Evolutionary conservation across 2,113 vertebrate genomes (phyloP).

Genomic region (Tetraodon nigroviridis): DNA sequence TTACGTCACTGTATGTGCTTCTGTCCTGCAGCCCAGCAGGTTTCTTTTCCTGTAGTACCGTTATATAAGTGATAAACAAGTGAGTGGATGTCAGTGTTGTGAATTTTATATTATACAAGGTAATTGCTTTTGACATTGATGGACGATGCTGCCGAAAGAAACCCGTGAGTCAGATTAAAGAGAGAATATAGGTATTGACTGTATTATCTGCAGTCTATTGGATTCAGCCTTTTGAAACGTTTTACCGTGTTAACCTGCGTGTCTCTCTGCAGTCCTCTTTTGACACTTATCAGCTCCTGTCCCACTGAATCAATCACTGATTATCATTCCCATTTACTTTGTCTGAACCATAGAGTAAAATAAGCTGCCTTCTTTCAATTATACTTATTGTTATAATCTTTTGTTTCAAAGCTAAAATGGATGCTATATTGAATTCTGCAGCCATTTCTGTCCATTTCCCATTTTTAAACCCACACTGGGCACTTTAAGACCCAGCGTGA

Average conservation of each 20-base stretch:
- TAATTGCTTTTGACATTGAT: slow-evolving; percentile 50
- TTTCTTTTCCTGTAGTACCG: slow-evolving; percentile 12
- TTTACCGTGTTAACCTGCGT: slow-evolving; percentile 12
- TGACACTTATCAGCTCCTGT: neutral
- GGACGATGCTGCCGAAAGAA: slow-evolving; percentile 39
- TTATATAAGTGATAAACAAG: slow-evolving; percentile 36
- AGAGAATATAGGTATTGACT: slow-evolving; percentile 50
- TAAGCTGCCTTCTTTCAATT: too few species aligned
- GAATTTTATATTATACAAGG: slow-evolving; percentile 45
- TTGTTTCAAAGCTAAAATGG: too few species aligned
- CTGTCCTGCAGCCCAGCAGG: too few species aligned
- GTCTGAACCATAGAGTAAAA: slow-evolving; percentile 1
- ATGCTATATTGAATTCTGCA: too few species aligned
- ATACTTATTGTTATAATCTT: too few species aligned
- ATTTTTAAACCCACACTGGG: too few species aligned
- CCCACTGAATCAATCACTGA: slow-evolving; percentile 12
- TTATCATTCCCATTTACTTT: slow-evolving; percentile 5
- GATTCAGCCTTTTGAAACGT: slow-evolving; percentile 25
- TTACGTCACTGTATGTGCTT: too few species aligned
- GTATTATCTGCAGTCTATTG: slow-evolving; percentile 32
- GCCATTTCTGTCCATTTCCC: too few species aligned
- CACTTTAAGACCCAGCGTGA: too few species aligned
- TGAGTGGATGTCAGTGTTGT: slow-evolving; percentile 26
- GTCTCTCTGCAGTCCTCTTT: slow-evolving; percentile 6
- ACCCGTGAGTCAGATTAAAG: slow-evolving; percentile 50